Evolutionary conservation across 2,888 invertebrate genomes (phyloP).

Genomic region (Calliscelio sp.): DNA sequence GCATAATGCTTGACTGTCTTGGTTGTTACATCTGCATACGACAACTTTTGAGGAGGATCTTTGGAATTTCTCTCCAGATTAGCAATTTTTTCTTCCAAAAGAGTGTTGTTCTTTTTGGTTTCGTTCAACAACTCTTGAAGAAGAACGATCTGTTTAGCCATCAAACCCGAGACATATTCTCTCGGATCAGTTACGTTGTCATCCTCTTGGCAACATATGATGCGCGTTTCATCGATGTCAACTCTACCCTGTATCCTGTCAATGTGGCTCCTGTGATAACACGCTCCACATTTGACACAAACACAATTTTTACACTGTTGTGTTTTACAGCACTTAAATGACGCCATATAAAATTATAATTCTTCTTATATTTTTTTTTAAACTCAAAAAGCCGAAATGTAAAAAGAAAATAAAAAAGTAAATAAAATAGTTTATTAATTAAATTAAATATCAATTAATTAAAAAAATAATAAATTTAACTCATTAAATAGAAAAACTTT

Average conservation of each 20-base stretch:
- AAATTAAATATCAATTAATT: too few relatives aligned
- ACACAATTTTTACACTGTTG: not conserved
- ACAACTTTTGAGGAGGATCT: not conserved
- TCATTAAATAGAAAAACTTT: too few relatives aligned
- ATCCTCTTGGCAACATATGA: not conserved
- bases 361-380: too few relatives aligned
- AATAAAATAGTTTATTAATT: too few relatives aligned
- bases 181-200: not conserved
- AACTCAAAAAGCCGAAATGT: too few relatives aligned
- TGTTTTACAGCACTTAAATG: slow-evolving; percentile 1
- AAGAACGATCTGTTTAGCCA: not conserved
- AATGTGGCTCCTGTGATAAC: not conserved
- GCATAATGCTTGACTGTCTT: not conserved
- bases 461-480: too few relatives aligned
- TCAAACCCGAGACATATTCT: not conserved
- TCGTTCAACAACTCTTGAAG: not conserved
- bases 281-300: not conserved
- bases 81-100: not conserved
- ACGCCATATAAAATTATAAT: too few relatives aligned
- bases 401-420: slow-evolving; percentile 8
- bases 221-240: not conserved
- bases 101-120: not conserved
- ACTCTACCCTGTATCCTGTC: not conserved
- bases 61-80: not conserved
- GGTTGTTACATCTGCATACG: not conserved